Conservation (phyloP, 2,113 vertebrate species). For the Nematolebias whitei region DNA sequence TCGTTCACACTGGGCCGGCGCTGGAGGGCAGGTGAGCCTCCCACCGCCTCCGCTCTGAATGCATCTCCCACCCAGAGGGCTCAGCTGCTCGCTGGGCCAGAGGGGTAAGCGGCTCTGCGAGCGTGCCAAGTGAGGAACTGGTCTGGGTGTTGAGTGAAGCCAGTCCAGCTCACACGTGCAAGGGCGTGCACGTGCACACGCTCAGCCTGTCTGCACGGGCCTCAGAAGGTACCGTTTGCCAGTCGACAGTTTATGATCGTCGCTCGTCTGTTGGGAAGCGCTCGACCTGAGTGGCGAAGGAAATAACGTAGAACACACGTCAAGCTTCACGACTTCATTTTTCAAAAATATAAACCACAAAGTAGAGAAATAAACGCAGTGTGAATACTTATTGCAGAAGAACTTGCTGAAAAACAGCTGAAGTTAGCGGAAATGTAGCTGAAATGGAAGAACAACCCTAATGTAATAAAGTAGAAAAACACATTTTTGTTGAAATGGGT, state of each 20-base stretch:
- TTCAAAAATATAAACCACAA: background rate
- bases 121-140: slow-evolving; percentile 69
- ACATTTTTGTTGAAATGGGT: no score
- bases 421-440: no score
- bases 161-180: slow-evolving; percentile 17
- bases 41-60: slow-evolving; percentile 67
- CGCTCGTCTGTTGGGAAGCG: slow-evolving; percentile 64
- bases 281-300: slow-evolving; percentile 50
- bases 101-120: slow-evolving; percentile 70
- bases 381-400: no score
- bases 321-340: no score
- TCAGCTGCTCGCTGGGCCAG: slow-evolving; percentile 76
- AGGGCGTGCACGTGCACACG: slow-evolving; percentile 16
- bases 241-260: slow-evolving; percentile 67
- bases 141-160: slow-evolving; percentile 53
- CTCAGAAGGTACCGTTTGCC: slow-evolving; percentile 41
- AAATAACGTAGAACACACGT: no score
- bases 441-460: no score
- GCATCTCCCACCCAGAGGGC: slow-evolving; percentile 72
- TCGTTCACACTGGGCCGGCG: slow-evolving; percentile 65
- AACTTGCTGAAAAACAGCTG: no score
- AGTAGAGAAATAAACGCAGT: no score
- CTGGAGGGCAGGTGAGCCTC: slow-evolving; percentile 75
- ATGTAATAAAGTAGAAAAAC: no score
- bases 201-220: slow-evolving; percentile 25